These are phyloP conservation scores for Antrozous pallidus DNA, from an alignment of 2,797 vertebrate genomes.

Conservation along the genomic window DNA sequence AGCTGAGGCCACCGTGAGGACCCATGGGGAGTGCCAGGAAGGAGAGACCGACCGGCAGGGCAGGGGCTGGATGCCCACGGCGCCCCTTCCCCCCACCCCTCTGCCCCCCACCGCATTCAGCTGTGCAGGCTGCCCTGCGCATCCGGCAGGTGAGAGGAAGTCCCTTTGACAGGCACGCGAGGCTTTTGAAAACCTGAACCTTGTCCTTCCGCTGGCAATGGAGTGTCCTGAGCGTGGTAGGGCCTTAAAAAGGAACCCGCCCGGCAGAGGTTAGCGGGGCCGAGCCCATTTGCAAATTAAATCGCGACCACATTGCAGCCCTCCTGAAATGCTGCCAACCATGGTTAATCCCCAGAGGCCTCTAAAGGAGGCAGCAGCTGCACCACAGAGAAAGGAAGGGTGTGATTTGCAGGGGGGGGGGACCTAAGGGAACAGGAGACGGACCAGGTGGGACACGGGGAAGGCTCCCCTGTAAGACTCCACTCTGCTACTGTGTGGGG, in stretches of 20 bases:
- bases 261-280: slow-evolving; percentile 30
- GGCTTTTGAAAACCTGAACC: neutral
- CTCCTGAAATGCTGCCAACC: slow-evolving; percentile 60
- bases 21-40: neutral
- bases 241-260: slow-evolving; percentile 43
- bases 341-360: neutral
- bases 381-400: neutral
- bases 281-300: slow-evolving; percentile 61
- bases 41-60: neutral
- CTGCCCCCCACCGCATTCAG: neutral
- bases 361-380: neutral
- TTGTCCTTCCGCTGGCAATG: neutral
- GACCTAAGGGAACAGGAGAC: rapidly evolving
- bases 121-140: rapidly evolving
- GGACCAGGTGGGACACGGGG: neutral
- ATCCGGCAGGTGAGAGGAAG: neutral
- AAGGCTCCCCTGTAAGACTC: too few species aligned
- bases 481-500: too few species aligned
- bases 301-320: slow-evolving; percentile 23
- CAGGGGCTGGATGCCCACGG: neutral
- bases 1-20: neutral
- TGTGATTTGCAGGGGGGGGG: too few species aligned
- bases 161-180: neutral
- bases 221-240: slow-evolving; percentile 50
- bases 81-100: neutral